These are phyloP conservation scores for Lineus longissimus DNA, from an alignment of 1,140 invertebrate species.

Conservation along the genomic window DNA sequence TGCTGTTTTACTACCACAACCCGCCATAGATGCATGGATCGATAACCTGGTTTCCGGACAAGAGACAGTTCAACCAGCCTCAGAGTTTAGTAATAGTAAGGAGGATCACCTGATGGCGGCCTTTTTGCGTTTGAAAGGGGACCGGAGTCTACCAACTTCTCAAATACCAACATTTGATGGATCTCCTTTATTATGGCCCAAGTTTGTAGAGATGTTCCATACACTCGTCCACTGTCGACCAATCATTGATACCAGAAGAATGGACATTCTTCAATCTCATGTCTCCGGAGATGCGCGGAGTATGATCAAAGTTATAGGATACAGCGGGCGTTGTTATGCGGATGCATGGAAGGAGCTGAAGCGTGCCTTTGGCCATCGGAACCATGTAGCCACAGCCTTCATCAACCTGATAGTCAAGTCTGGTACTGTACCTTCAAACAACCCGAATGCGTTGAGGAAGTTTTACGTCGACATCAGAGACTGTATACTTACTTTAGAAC, in stretches of 20 bases:
- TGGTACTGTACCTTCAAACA: background rate
- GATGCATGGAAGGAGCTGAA: background rate
- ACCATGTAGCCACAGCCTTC: background rate
- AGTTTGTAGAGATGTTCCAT: slow-evolving; percentile 1
- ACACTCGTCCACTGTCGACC: background rate
- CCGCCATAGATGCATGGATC: slow-evolving; percentile 1
- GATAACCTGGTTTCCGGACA: background rate
- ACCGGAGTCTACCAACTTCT: background rate
- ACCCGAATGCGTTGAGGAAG: background rate
- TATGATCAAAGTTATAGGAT: background rate
- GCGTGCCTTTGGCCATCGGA: background rate
- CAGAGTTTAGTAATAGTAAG: background rate
- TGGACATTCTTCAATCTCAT: background rate
- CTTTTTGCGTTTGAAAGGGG: background rate
- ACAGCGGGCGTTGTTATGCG: background rate
- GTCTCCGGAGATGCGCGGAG: background rate
- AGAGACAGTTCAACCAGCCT: background rate
- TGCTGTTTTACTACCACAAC: too few species aligned
- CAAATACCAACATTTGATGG: background rate
- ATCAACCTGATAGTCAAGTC: background rate
- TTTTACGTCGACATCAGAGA: background rate
- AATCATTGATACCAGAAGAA: background rate
- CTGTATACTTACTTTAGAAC: too few species aligned
- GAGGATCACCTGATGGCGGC: background rate
- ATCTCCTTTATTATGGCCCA: background rate